Conservation (phyloP, 2,113 vertebrate species). For the Notarius quadriscutis region DNA sequence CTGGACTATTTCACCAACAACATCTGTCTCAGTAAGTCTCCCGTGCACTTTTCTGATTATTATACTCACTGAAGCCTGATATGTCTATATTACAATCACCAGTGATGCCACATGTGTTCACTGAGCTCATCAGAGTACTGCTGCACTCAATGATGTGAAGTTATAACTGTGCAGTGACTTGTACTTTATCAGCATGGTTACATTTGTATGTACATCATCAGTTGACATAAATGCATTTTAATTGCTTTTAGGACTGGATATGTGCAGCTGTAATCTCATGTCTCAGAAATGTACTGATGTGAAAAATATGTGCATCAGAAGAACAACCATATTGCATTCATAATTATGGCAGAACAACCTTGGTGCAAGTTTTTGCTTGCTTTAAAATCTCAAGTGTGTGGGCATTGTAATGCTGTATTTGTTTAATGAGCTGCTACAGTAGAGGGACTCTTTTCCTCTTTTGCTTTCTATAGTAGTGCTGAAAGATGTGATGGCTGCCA, state of each 20-base stretch:
- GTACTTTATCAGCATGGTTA: not conserved
- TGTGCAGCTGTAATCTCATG: not conserved
- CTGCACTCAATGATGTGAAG: not conserved
- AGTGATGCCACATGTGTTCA: not conserved
- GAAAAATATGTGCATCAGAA: conserved; percentile 32
- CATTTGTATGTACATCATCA: not conserved
- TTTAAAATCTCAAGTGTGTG: conserved; percentile 40
- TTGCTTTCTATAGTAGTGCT: not conserved
- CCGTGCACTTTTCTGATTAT: not conserved
- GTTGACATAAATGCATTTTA: conserved; percentile 2
- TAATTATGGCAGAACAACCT: conserved; percentile 45
- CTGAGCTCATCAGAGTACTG: not conserved
- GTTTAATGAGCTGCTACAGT: conserved; percentile 40
- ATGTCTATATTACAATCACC: not conserved
- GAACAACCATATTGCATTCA: conserved; percentile 27
- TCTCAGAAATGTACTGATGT: conserved; percentile 35
- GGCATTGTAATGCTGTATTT: conserved; percentile 20
- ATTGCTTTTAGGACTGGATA: not conserved
- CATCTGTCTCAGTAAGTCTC: conserved; percentile 87
- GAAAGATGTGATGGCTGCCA: not conserved
- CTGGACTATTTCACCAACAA: conserved; percentile 83
- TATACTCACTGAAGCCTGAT: conserved; percentile 7
- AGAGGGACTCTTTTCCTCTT: conserved; percentile 10
- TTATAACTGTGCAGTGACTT: not conserved
- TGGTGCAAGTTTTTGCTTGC: conserved; percentile 24